Conservation (phyloP, 2,113 vertebrate genomes). For the Pseudorasbora parva region DNA sequence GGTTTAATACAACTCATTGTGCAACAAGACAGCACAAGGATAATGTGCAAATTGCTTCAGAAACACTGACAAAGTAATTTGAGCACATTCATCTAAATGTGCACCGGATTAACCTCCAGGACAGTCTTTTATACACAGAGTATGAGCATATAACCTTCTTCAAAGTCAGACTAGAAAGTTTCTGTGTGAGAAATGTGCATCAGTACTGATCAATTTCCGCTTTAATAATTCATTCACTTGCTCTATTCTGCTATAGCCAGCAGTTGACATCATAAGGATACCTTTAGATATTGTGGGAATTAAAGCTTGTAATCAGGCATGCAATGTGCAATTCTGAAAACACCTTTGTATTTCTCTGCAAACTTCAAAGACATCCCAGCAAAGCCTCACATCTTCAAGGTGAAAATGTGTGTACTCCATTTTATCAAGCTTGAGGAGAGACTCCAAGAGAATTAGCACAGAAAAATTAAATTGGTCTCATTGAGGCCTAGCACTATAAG, state of each 20-base stretch:
- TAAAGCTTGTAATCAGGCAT: constrained; percentile 43
- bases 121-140: neutral
- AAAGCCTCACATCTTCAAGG: constrained; percentile 49
- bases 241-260: constrained; percentile 16
- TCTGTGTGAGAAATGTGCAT: neutral
- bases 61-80: neutral
- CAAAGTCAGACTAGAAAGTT: constrained; percentile 17
- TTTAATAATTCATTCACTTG: constrained; percentile 16
- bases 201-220: constrained; percentile 7
- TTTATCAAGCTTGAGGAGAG: constrained; percentile 26
- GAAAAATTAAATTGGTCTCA: constrained; percentile 60
- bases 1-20: neutral
- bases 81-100: neutral
- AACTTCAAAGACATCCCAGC: constrained; percentile 50
- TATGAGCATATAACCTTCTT: neutral
- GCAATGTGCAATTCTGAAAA: constrained; percentile 47
- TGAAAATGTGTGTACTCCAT: constrained; percentile 34
- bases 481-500: constrained; percentile 48
- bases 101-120: neutral
- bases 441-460: constrained; percentile 26
- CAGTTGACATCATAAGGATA: constrained; percentile 15
- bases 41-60: neutral
- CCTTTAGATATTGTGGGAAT: constrained; percentile 23
- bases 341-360: constrained; percentile 47
- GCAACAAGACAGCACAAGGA: neutral